A percentile compares a stretch with the other conserved stretches of the same genome.
These are phyloP conservation scores for Drosophila sp. DNA, from an alignment of 1,140 invertebrate species.

Conservation along the genomic window DNA sequence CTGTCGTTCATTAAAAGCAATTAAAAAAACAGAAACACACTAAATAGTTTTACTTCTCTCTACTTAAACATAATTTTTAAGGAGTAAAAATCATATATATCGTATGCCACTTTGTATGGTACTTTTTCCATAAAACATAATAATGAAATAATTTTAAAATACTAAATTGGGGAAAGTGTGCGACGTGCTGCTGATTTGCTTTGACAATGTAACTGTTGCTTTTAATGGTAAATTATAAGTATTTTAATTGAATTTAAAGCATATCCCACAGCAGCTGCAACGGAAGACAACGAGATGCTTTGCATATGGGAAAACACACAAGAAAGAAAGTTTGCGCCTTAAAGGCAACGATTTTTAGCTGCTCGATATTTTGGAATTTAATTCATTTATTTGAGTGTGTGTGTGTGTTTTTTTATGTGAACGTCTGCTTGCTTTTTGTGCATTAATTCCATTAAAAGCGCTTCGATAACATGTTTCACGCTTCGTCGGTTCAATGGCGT, in stretches of 20 bases:
- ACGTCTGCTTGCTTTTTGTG: slow-evolving; percentile 44
- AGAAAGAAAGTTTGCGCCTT: slow-evolving; percentile 14
- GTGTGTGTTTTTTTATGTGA: slow-evolving; percentile 15
- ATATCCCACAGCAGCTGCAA: slow-evolving; percentile 4
- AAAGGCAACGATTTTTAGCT: slow-evolving; percentile 27
- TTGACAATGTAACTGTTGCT: slow-evolving; percentile 49
- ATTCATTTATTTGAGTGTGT: slow-evolving; percentile 40
- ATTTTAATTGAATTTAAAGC: slow-evolving; percentile 34
- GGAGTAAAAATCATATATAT: too few relatives aligned
- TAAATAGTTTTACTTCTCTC: too few relatives aligned
- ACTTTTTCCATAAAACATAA: too few relatives aligned
- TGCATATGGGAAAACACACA: slow-evolving; percentile 1
- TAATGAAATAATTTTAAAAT: background rate
- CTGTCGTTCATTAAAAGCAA: slow-evolving; percentile 33
- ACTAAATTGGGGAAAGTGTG: background rate
- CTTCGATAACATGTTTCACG: slow-evolving; percentile 72
- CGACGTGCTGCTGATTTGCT: background rate
- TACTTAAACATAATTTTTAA: too few relatives aligned
- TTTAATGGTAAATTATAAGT: slow-evolving; percentile 48
- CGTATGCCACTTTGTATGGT: too few relatives aligned
- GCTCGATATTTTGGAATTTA: slow-evolving; percentile 17
- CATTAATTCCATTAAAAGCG: slow-evolving; percentile 72
- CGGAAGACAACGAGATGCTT: slow-evolving; percentile 12
- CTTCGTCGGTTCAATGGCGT: slow-evolving; percentile 56
- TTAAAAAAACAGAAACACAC: too few relatives aligned